A percentile compares a stretch with the other conserved stretches of the same genome.
These are phyloP conservation scores for Chloebia gouldiae DNA, from an alignment of 2,113 vertebrate genomes.

Conservation along the genomic window DNA sequence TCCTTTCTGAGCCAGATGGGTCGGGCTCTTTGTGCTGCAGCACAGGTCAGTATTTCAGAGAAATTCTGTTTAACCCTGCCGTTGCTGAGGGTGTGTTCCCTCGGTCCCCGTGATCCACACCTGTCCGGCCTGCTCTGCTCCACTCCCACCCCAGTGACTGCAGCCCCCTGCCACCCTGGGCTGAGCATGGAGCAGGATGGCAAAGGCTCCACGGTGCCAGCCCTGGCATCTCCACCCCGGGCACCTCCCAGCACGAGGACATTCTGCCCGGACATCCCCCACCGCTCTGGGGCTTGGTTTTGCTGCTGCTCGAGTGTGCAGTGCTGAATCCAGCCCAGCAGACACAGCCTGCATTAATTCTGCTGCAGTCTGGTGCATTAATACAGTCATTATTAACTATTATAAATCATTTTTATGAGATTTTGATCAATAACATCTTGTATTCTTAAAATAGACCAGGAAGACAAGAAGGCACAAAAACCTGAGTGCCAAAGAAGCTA, in stretches of 20 bases:
- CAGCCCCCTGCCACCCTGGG: neutral
- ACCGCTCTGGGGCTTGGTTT: neutral
- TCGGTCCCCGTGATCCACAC: neutral
- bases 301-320: neutral
- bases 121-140: neutral
- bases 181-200: neutral
- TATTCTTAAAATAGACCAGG: neutral
- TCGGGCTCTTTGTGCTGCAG: neutral
- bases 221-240: rapidly evolving
- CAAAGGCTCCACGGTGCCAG: rapidly evolving
- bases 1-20: rapidly evolving
- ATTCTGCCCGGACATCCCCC: rapidly evolving
- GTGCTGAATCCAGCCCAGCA: neutral
- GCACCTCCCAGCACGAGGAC: rapidly evolving
- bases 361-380: constrained; percentile 38
- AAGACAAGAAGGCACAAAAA: neutral
- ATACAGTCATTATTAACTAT: neutral
- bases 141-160: too few species aligned
- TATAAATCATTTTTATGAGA: constrained; percentile 7
- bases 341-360: neutral
- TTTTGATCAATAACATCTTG: neutral
- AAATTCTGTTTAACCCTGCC: neutral
- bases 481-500: neutral
- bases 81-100: neutral
- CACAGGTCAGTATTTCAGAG: neutral